Evolutionary conservation across 1,140 invertebrate species (phyloP).

Genomic region (Drosophila persimilis): DNA sequence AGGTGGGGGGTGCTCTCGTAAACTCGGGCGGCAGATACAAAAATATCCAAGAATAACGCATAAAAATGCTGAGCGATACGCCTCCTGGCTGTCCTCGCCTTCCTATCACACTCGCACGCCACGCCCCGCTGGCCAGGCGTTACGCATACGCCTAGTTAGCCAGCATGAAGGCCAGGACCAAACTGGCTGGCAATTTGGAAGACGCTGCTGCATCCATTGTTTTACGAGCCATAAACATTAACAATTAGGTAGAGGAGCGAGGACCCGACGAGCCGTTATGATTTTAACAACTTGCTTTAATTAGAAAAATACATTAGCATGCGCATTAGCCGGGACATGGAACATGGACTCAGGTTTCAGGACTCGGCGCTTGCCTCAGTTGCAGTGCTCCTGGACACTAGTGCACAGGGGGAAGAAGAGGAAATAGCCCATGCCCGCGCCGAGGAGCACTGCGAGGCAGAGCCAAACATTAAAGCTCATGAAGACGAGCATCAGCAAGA

Average conservation of each 20-base stretch:
- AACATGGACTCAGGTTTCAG: too few species aligned
- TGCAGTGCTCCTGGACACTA: constrained; percentile 58
- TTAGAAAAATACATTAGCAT: constrained; percentile 78
- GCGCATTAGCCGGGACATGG: not conserved
- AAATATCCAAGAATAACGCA: constrained; percentile 50
- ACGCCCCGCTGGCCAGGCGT: not conserved
- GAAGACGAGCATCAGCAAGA: constrained; percentile 98
- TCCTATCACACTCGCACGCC: not conserved
- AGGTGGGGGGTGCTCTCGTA: constrained; percentile 50
- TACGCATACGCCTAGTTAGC: constrained; percentile 42
- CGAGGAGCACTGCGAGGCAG: constrained; percentile 93
- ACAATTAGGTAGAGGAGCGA: constrained; percentile 57
- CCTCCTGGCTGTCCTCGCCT: constrained; percentile 9
- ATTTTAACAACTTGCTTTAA: constrained; percentile 72
- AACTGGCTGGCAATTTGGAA: constrained; percentile 24
- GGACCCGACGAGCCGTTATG: constrained; percentile 35
- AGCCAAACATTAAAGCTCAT: constrained; percentile 93
- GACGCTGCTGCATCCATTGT: constrained; percentile 67
- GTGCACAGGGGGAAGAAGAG: constrained; percentile 87
- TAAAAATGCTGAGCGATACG: constrained; percentile 30
- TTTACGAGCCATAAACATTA: constrained; percentile 78
- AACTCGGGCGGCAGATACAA: constrained; percentile 49
- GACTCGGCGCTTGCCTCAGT: constrained; percentile 21
- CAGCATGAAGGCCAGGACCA: not conserved
- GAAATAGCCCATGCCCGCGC: constrained; percentile 95